Percentiles rank a stretch among this genome's conserved stretches.
phyloP scores from a whole-genome alignment of 2,113 vertebrate species.

The Phoenicopterus ruber region DNA sequence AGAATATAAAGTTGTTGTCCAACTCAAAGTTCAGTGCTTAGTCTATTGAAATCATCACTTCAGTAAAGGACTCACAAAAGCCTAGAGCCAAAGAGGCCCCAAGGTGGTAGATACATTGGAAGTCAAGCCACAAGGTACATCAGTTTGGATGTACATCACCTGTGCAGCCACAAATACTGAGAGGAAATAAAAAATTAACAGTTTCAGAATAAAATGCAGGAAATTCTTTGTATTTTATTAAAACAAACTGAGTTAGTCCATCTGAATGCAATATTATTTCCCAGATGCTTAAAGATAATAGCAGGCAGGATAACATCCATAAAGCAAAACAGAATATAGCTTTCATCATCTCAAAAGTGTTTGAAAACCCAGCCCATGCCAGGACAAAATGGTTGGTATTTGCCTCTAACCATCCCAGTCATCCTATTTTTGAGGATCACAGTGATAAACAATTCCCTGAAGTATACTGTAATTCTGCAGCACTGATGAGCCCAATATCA shows the following conservation, averaged over 20 bases:
- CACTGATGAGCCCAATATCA: constrained; percentile 50
- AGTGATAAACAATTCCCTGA: constrained; percentile 60
- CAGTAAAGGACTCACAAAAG: neutral
- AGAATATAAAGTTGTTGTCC: neutral
- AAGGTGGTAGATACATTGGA: neutral
- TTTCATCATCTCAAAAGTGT: constrained; percentile 11
- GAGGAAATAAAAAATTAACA: neutral
- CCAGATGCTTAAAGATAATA: neutral
- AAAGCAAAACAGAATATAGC: neutral
- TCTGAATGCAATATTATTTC: neutral
- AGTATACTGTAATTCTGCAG: constrained; percentile 32
- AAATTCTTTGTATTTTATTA: neutral
- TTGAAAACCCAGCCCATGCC: neutral
- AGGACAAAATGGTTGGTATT: constrained; percentile 19
- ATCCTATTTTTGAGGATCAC: constrained; percentile 31
- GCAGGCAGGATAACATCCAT: neutral
- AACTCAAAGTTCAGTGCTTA: neutral
- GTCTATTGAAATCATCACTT: neutral
- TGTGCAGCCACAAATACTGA: neutral
- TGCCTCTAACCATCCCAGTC: constrained; percentile 24
- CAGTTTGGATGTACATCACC: neutral
- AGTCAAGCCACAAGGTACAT: neutral
- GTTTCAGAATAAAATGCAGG: neutral
- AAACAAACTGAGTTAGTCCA: neutral
- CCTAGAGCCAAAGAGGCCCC: neutral